Percentiles rank a stretch among this genome's conserved stretches.
Conservation (phyloP, 2,888 invertebrate species). For the Beris morrisii region DNA sequence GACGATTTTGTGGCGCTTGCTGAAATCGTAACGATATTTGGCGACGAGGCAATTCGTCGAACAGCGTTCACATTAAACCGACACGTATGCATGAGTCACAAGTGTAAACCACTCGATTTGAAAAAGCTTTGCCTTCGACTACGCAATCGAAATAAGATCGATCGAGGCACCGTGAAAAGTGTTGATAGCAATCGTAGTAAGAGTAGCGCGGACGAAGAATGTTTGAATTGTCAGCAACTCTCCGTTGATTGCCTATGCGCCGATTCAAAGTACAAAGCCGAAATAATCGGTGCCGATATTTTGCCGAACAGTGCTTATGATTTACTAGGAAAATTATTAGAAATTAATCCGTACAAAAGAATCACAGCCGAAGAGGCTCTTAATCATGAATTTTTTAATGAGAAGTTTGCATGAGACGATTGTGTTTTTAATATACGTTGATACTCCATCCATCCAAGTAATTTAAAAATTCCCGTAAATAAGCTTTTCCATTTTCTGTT, state of each 20-base stretch:
- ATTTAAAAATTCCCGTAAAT: no score
- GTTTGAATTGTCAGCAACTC: constrained; percentile 55
- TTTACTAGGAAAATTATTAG: constrained; percentile 70
- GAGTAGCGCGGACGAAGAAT: constrained; percentile 45
- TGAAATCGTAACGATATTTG: constrained; percentile 80
- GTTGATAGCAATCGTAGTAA: neutral
- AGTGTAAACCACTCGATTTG: constrained; percentile 58
- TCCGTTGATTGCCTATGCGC: constrained; percentile 55
- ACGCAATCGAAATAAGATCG: constrained; percentile 51
- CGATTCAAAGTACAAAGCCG: constrained; percentile 46
- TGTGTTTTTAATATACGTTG: no score
- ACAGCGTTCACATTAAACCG: constrained; percentile 68
- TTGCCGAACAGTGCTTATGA: constrained; percentile 76
- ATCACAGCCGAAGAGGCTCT: constrained; percentile 75
- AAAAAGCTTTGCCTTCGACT: constrained; percentile 57
- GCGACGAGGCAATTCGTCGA: constrained; percentile 67
- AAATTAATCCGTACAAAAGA: constrained; percentile 75
- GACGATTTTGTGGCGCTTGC: constrained; percentile 79
- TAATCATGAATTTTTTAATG: constrained; percentile 70
- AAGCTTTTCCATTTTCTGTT: no score
- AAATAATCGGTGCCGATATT: constrained; percentile 46
- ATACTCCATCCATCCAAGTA: no score
- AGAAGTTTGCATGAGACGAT: constrained; percentile 24
- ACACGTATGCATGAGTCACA: constrained; percentile 60
- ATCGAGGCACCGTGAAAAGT: neutral